These are phyloP conservation scores for Takifugu flavidus DNA, from an alignment of 2,113 vertebrate species.

Conservation along the genomic window DNA sequence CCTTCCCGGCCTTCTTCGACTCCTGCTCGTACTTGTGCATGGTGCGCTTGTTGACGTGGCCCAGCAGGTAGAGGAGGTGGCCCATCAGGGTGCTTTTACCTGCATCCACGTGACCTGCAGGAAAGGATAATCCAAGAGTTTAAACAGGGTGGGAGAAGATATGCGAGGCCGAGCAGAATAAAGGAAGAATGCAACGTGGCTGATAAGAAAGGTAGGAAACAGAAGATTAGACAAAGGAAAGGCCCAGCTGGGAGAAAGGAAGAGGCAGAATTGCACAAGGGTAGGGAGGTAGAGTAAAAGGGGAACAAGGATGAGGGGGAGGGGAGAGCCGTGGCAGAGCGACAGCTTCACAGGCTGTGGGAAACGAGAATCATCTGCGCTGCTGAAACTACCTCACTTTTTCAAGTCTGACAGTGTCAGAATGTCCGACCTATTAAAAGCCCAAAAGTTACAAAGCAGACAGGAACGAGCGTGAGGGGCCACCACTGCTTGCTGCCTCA, in stretches of 20 bases:
- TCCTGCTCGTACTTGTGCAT: constrained; percentile 99
- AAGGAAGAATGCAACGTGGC: constrained; percentile 20
- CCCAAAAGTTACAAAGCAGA: too few relatives aligned
- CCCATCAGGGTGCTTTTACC: constrained; percentile 99
- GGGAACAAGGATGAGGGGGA: constrained; percentile 41
- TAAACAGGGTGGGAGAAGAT: background rate
- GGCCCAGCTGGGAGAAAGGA: constrained; percentile 24
- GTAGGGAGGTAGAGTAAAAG: constrained; percentile 18
- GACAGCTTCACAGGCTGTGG: constrained; percentile 51
- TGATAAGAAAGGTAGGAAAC: constrained; percentile 40
- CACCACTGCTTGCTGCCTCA: constrained; percentile 47
- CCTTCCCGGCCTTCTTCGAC: constrained; percentile 97
- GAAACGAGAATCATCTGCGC: constrained; percentile 59
- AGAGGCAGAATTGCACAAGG: constrained; percentile 38
- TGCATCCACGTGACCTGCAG: constrained; percentile 93
- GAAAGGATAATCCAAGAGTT: background rate
- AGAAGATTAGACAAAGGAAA: constrained; percentile 30
- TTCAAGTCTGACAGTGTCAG: constrained; percentile 49
- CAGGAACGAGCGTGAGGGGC: too few relatives aligned
- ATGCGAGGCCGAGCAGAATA: background rate
- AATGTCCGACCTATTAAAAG: constrained; percentile 5
- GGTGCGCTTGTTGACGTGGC: constrained; percentile 95
- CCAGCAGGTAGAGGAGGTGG: constrained; percentile 93
- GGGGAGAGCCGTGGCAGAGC: constrained; percentile 5
- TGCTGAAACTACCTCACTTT: constrained; percentile 62